Base-by-base conservation (phyloP, 2,888 invertebrate species). In the Pandemis heparana region DNA sequence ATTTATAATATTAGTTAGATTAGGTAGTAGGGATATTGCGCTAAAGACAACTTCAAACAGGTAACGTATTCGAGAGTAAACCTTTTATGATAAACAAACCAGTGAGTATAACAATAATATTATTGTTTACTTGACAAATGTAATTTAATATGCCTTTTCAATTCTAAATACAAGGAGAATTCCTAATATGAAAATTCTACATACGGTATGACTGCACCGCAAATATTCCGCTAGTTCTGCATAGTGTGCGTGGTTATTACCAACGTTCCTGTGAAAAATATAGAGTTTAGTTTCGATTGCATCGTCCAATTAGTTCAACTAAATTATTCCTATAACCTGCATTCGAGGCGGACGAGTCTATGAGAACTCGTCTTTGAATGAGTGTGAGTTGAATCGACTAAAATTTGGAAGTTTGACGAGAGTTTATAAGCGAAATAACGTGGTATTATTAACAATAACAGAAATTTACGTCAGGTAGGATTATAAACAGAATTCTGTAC, bases 71-170 rank as follows among this genome's bases (percentile, higher is more conserved):
- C 23, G 23, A 32, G 23, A 32, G 23, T 32, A 32, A 32, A 32
- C 23, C 0, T 12, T 10, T 46, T 46, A 16, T 51, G 1, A 9
- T 41, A 41, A 41, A 41, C 41, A 16, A 8, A 0, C 14, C 7
- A 56, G 6, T 39, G 12, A 46, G n/a, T 39, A 62, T 62, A 71
- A 71, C 65, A 60, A 65, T 16, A 66, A 71, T 60, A 61, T 61
- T 61, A 51, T 66, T 61, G 65, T 66, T 51, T 23, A 39, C 56
- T 53, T 18, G 9, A 16, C 18, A 7, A 53, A 18, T 18, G 18
- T 16, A 53, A 53, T 9, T 53, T 9, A 53, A 53, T 53, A 56
- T 56, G 5, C 12, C 53, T 23, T 56, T 56, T 23, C 23, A 23
- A 56, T 56, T 9, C 56, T 23, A 56, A 56, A 23, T 23, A 56